These are phyloP conservation scores for Myoxocephalus aenaeus DNA, from an alignment of 2,797 vertebrate species.

Conservation along the genomic window DNA sequence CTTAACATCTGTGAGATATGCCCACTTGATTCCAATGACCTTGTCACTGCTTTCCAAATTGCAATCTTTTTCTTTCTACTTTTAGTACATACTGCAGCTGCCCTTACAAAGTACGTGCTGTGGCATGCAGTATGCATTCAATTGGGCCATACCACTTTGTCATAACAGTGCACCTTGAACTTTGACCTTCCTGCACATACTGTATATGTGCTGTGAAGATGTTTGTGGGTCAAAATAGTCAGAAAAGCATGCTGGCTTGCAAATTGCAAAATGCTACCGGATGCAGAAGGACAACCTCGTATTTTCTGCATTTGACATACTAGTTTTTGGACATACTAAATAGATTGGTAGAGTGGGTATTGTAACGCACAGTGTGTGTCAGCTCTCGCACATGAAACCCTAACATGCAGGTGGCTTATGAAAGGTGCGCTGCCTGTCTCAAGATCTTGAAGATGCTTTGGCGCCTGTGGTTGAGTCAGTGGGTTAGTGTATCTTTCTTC, in stretches of 20 bases:
- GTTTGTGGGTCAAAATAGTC: not conserved
- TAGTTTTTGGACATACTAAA: not conserved
- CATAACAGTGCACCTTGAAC: not conserved
- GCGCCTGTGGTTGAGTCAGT: not conserved
- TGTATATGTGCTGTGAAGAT: not conserved
- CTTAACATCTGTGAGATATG: not conserved
- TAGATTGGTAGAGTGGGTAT: not conserved
- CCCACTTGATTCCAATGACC: not conserved
- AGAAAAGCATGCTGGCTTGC: not conserved
- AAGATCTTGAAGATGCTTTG: not conserved
- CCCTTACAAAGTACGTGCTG: not conserved
- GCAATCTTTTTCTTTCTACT: not conserved
- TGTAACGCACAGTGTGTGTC: not conserved
- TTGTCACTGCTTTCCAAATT: not conserved
- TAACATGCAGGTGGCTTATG: not conserved
- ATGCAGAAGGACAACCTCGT: not conserved
- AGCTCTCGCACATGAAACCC: not conserved
- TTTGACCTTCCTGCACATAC: not conserved
- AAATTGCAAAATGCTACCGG: not conserved
- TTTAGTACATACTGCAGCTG: not conserved
- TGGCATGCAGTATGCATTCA: not conserved
- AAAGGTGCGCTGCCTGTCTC: not conserved
- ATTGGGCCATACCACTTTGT: not conserved
- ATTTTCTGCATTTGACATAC: not conserved
- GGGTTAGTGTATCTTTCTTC: not conserved